Evolutionary conservation across 2,888 invertebrate species (phyloP).

Genomic region (Eupelmus urozonus): DNA sequence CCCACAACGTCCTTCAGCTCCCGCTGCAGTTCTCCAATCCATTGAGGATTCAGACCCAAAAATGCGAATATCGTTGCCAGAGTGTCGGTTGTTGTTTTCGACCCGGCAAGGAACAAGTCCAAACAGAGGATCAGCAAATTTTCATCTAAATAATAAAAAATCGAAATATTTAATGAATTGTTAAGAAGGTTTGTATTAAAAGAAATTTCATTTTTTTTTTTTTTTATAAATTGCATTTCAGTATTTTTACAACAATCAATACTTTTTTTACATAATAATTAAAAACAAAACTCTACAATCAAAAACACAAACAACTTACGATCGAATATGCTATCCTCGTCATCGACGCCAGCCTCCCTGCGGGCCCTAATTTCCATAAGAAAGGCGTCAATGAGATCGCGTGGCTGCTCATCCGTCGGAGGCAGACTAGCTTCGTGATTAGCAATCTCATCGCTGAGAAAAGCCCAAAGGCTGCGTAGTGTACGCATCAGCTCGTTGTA

Average conservation of each 20-base stretch:
- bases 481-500: slow-evolving; percentile 80
- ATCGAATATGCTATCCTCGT: slow-evolving; percentile 65
- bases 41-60: slow-evolving; percentile 80
- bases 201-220: neutral
- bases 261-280: neutral
- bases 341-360: slow-evolving; percentile 18
- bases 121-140: slow-evolving; percentile 79
- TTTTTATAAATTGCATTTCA: neutral
- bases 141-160: slow-evolving; percentile 68
- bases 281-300: neutral
- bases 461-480: slow-evolving; percentile 79
- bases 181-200: too few relatives aligned
- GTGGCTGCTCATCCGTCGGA: slow-evolving; percentile 64
- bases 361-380: slow-evolving; percentile 80
- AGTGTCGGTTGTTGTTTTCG: slow-evolving; percentile 85
- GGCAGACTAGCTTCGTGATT: slow-evolving; percentile 66
- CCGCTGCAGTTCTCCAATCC: slow-evolving; percentile 80
- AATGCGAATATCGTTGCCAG: slow-evolving; percentile 81
- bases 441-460: slow-evolving; percentile 78
- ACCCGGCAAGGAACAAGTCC: slow-evolving; percentile 85
- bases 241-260: neutral
- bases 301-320: slow-evolving; percentile 63
- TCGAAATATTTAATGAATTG: neutral
- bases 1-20: slow-evolving; percentile 83
- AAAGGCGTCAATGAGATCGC: slow-evolving; percentile 84